Conservation (phyloP, 2,797 vertebrate genomes). For the Ciconia nigra region DNA sequence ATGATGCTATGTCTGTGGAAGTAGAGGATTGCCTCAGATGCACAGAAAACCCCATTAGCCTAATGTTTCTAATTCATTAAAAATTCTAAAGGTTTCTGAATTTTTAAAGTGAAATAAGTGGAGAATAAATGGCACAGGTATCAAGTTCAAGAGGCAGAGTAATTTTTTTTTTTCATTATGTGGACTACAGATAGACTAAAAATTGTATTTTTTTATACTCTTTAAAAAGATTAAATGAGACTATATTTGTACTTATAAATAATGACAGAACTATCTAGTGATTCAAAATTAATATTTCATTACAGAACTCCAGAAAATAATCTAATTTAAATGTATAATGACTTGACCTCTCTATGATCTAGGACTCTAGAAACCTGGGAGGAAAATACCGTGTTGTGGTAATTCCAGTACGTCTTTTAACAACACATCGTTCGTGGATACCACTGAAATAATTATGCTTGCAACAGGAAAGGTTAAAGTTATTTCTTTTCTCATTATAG, state of each 20-base stretch:
- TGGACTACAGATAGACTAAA: background rate
- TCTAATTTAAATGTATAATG: background rate
- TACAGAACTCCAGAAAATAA: background rate
- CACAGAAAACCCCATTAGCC: background rate
- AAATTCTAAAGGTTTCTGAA: background rate
- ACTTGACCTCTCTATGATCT: background rate
- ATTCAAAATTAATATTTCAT: background rate
- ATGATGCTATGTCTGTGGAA: background rate
- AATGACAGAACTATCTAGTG: background rate
- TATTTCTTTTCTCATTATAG: background rate
- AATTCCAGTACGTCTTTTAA: background rate
- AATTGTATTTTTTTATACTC: background rate
- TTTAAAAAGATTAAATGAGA: background rate
- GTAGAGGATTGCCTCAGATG: background rate
- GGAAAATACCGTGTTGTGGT: background rate
- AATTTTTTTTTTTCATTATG: background rate
- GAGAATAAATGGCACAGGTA: background rate
- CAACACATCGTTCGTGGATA: fast-evolving
- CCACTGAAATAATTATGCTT: background rate
- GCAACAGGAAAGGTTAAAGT: background rate
- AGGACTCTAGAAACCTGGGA: background rate
- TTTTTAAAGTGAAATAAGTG: background rate
- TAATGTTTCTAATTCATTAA: background rate
- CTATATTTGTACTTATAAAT: background rate
- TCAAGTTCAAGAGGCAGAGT: background rate